Evolutionary conservation across 2,113 vertebrate genomes (phyloP).

Genomic region (Xenopus borealis): DNA sequence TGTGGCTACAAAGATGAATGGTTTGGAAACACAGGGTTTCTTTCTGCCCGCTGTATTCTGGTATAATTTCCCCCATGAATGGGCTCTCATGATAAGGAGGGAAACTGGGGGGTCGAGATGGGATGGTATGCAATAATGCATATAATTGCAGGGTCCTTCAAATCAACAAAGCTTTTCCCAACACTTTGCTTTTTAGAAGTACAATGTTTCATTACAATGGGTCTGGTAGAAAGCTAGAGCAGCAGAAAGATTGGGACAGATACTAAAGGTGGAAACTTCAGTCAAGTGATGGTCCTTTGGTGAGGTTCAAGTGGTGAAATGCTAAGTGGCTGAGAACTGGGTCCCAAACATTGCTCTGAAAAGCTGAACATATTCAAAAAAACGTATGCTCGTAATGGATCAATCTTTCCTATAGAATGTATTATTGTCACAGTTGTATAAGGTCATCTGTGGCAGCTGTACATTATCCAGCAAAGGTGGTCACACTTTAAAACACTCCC

Average conservation of each 20-base stretch:
- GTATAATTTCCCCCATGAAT: conserved; percentile 72
- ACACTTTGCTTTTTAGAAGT: conserved; percentile 61
- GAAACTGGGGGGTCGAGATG: conserved; percentile 57
- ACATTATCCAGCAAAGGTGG: conserved; percentile 62
- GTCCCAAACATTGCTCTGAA: conserved; percentile 65
- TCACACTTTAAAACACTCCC: conserved; percentile 56
- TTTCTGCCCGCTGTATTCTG: conserved; percentile 61
- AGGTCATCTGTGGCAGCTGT: conserved; percentile 71
- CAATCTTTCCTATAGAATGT: conserved; percentile 66
- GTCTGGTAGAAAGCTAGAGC: conserved; percentile 65
- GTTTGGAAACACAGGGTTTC: conserved; percentile 65
- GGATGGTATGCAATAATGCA: conserved; percentile 69
- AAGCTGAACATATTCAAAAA: conserved; percentile 62
- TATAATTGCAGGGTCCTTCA: conserved; percentile 65
- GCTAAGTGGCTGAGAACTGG: conserved; percentile 69
- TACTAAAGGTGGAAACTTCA: conserved; percentile 63
- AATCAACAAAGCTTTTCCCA: conserved; percentile 56
- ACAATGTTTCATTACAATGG: conserved; percentile 64
- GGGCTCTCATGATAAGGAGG: conserved; percentile 69
- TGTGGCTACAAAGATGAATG: conserved; percentile 64
- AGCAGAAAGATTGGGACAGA: conserved; percentile 62
- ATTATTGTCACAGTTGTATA: conserved; percentile 68
- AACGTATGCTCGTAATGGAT: conserved; percentile 64
- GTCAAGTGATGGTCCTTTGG: conserved; percentile 68
- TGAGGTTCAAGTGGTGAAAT: conserved; percentile 66